Evolutionary conservation across 2,888 invertebrate species (phyloP).

Genomic region (Epistrophella euchroma): DNA sequence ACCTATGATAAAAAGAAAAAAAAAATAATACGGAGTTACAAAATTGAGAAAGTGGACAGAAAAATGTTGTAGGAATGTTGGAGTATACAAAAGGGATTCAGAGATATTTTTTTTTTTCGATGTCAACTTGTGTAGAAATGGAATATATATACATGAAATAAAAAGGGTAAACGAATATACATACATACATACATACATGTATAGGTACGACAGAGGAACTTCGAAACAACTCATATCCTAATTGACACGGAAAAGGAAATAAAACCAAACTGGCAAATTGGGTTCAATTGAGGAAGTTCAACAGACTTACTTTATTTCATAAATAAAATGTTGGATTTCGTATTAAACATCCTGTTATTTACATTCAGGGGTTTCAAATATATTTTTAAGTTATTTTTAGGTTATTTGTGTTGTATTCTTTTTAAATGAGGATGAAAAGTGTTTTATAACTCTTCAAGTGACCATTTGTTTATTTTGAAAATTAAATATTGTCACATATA

Average conservation of each 20-base stretch:
- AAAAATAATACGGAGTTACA: slow-evolving; percentile 24
- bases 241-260: slow-evolving; percentile 75
- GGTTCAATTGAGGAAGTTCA: slow-evolving; percentile 64
- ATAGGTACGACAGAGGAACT: slow-evolving; percentile 33
- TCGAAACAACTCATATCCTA: slow-evolving; percentile 67
- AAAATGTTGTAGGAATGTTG: slow-evolving; percentile 30
- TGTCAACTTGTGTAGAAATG: slow-evolving; percentile 35
- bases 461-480: not conserved
- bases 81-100: slow-evolving; percentile 22
- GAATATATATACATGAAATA: slow-evolving; percentile 9
- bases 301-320: slow-evolving; percentile 39
- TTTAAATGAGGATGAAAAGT: not conserved
- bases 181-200: not conserved
- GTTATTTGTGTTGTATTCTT: slow-evolving; percentile 1
- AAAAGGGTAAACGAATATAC: slow-evolving; percentile 1
- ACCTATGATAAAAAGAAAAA: slow-evolving; percentile 30
- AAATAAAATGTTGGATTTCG: slow-evolving; percentile 28
- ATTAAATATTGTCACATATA: too few relatives aligned
- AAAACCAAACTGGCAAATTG: slow-evolving; percentile 63
- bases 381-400: not conserved
- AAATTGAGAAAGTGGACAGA: slow-evolving; percentile 59
- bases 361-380: not conserved
- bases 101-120: slow-evolving; percentile 13
- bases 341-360: slow-evolving; percentile 18
- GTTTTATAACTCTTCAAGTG: not conserved